Evolutionary conservation across 2,797 vertebrate genomes (phyloP), one percentile per base, ranked within the genome.

Genomic region (Sebastes iracundus): DNA sequence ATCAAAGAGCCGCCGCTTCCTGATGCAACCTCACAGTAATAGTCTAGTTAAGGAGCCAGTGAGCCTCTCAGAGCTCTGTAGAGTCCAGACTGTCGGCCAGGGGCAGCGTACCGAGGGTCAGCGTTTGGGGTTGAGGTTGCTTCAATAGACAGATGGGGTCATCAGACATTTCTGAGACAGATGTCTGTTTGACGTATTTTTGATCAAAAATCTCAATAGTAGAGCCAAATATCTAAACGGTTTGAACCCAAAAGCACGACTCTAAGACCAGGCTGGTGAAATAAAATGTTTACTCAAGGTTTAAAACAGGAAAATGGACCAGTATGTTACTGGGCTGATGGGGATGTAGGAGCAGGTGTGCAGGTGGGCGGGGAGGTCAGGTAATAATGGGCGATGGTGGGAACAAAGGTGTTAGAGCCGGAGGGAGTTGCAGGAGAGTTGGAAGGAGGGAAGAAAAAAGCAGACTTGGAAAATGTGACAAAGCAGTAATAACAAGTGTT

Each of bases 21-120:
- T 91, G 88, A 88, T 84, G 90, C 30, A 90, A 82, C 71, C 20
- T 16, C 49, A 1, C 33, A 75, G 82, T 63, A 72, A 89, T 3
- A 16, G 69, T 53, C 65, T 33, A 64, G 62, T 71, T 25, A 72
- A 35, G 59, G 2, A 53, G 22, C 58, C 56, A 42, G 49, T 5
- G 22, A 62, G 62, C 33, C 56, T 11, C 56, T 63, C 27, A 23
- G 30, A 35, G 33, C 72, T 35, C 75, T 30, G 46, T 1, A 25
- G 27, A n/a, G 25, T 62, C 9, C 52, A 14, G 58, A 16, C 32
- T 16, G 12, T n/a, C 8, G 20, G 32, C 27, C 38, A 2, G 11
- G 2, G 28, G 33, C 12, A n/a, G 10, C 0, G 22, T 13, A 4
- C 22, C 8, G 49, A 10, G 30, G 52, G 38, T 60, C n/a, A 64